Evolutionary conservation across 2,888 invertebrate genomes (phyloP), one percentile per base, ranked within the genome.

Genomic region (Chrysolina haemoptera): DNA sequence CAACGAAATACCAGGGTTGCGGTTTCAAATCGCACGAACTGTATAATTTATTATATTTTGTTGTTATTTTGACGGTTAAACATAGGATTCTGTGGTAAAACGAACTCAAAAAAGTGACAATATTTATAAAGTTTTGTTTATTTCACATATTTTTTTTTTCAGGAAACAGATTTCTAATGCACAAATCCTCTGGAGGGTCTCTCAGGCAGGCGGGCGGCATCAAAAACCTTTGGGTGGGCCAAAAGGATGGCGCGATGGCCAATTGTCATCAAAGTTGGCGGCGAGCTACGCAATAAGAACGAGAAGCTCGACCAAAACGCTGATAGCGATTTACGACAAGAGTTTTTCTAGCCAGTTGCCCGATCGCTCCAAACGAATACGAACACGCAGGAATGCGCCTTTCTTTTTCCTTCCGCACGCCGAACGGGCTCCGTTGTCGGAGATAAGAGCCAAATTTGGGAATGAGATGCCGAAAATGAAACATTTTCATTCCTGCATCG

Each of bases 261-360:
- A 79, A 79, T 79, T 79, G 79, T 79, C 77, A 70, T 76, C 68
- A 73, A 67, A 70, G 74, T 76, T 59, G 59, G 59, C 73, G 78
- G 69, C 74, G 66, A 74, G 74, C 73, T 76, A 75, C 77, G 76
- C 77, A 79, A 79, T 76, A 77, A 76, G 78, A 78, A 78, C 76
- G 76, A 74, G 76, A 74, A 78, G 76, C 71, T 74, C 76, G 66
- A 78, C 71, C 74, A 75, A 71, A 65, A 68, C 35, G 74, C 69
- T 70, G 76, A 73, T 73, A 70, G 69, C 74, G 71, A 78, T 75
- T 67, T 78, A 74, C 62, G 74, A 68, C 74, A 68, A 63, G 63
- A 70, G 68, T 74, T 74, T 74, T 53, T 53, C 53, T 53, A 18
- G 18, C 18, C 70, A 14, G n/a, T n/a, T n/a, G 59, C 27, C 59